These are phyloP conservation scores for Harpagus bidentatus DNA, from an alignment of 2,113 vertebrate genomes.

Conservation along the genomic window DNA sequence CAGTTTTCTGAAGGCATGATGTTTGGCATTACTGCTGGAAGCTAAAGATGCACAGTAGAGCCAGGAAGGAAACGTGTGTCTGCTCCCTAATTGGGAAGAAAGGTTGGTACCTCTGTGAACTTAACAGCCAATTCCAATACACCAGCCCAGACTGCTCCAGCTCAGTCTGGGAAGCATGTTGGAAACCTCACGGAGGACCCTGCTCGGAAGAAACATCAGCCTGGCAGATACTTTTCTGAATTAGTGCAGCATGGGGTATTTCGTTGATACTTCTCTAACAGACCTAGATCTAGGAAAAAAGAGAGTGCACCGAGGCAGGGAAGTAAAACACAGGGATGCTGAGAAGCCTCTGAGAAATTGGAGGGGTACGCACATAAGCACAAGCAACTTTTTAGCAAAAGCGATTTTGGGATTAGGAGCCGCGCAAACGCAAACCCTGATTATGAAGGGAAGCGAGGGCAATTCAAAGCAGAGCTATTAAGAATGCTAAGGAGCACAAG, in stretches of 20 bases:
- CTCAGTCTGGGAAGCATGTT: background rate
- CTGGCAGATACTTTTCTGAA: background rate
- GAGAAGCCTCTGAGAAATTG: background rate
- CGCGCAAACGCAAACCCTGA: background rate
- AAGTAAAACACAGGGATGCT: background rate
- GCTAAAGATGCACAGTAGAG: background rate
- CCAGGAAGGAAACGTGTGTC: background rate
- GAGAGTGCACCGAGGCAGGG: background rate
- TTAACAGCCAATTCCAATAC: too few species aligned
- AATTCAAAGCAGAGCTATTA: background rate
- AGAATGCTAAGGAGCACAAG: background rate
- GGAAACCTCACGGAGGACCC: background rate
- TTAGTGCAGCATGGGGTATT: background rate
- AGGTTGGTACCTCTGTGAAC: background rate
- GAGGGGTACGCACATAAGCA: background rate
- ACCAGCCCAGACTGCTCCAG: background rate
- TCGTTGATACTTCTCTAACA: background rate
- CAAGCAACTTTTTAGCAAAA: background rate
- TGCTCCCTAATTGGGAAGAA: background rate
- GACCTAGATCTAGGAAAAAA: background rate
- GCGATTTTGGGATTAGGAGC: background rate
- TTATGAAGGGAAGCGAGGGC: background rate
- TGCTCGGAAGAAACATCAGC: fast-evolving
- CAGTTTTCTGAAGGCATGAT: background rate
- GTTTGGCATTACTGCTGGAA: background rate